Percentiles rank a stretch among this genome's conserved stretches.
Conservation (phyloP, 2,797 vertebrate species). For the Crax fasciolata region DNA sequence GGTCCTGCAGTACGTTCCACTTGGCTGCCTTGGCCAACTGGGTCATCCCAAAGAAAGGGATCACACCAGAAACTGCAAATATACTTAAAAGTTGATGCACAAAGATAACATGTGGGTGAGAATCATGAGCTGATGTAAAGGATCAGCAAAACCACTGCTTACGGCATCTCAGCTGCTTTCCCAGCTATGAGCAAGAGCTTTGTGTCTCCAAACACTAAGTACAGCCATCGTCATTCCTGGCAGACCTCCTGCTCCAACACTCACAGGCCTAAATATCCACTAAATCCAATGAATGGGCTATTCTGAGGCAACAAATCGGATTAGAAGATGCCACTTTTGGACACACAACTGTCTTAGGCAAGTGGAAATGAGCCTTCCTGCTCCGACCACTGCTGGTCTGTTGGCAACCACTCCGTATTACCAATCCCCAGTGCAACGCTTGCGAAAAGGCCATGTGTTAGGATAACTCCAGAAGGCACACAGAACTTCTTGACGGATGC, state of each 20-base stretch:
- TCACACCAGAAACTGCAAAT: not conserved
- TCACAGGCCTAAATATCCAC: slow-evolving; percentile 43
- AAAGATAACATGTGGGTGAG: not conserved
- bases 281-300: not conserved
- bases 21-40: not conserved
- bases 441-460: slow-evolving; percentile 66
- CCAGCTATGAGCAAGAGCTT: not conserved
- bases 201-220: not conserved
- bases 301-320: slow-evolving; percentile 55
- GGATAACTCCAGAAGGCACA: slow-evolving; percentile 48
- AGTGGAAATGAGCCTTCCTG: slow-evolving; percentile 52
- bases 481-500: slow-evolving; percentile 26
- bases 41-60: not conserved
- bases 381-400: not conserved
- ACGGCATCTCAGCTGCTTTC: not conserved
- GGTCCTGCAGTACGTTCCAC: not conserved
- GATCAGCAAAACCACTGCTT: not conserved
- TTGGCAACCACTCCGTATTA: slow-evolving; percentile 26
- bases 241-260: not conserved
- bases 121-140: not conserved
- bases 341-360: slow-evolving; percentile 38
- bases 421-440: not conserved
- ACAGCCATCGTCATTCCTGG: not conserved
- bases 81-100: not conserved
- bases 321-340: slow-evolving; percentile 11